Percentiles rank a stretch among this genome's conserved stretches.
phyloP scores from a whole-genome alignment of 1,140 invertebrate genomes.

The Danaus plexippus region DNA sequence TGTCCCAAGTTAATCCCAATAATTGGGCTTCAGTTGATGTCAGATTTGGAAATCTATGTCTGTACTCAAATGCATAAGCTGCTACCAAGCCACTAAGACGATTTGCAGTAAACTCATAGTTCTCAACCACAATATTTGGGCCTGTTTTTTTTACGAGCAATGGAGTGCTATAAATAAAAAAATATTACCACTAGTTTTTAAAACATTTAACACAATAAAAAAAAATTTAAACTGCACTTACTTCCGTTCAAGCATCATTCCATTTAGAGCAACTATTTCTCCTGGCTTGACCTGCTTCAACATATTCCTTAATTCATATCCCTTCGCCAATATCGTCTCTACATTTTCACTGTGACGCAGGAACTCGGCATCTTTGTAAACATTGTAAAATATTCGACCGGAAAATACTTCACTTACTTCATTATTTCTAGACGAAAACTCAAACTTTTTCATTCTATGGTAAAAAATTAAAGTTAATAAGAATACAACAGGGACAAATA shows the following conservation, averaged over 20 bases:
- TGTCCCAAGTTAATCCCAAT: slow-evolving; percentile 42
- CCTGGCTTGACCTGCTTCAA: slow-evolving; percentile 34
- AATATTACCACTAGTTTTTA: slow-evolving; percentile 1
- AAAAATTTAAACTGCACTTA: slow-evolving; percentile 18
- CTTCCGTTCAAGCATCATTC: slow-evolving; percentile 33
- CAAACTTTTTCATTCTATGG: slow-evolving; percentile 37
- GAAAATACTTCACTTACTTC: slow-evolving; percentile 18
- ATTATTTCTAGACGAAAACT: slow-evolving; percentile 23
- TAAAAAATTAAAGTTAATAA: slow-evolving; percentile 8
- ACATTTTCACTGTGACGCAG: slow-evolving; percentile 32
- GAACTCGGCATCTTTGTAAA: slow-evolving; percentile 42
- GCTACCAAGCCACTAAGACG: slow-evolving; percentile 39
- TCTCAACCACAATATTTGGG: slow-evolving; percentile 26
- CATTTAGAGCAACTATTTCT: slow-evolving; percentile 24
- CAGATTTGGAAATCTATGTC: slow-evolving; percentile 28
- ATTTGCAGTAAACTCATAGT: slow-evolving; percentile 43
- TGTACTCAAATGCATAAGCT: slow-evolving; percentile 42
- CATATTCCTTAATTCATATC: slow-evolving; percentile 33
- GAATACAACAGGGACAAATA: too few species aligned
- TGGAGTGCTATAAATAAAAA: slow-evolving; percentile 32
- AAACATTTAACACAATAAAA: not conserved
- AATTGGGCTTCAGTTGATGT: slow-evolving; percentile 29
- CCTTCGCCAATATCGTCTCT: slow-evolving; percentile 32
- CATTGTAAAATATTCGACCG: slow-evolving; percentile 34
- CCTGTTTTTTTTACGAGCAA: slow-evolving; percentile 38